Conservation (phyloP, 1,140 invertebrate genomes). For the Augochlora pura region DNA sequence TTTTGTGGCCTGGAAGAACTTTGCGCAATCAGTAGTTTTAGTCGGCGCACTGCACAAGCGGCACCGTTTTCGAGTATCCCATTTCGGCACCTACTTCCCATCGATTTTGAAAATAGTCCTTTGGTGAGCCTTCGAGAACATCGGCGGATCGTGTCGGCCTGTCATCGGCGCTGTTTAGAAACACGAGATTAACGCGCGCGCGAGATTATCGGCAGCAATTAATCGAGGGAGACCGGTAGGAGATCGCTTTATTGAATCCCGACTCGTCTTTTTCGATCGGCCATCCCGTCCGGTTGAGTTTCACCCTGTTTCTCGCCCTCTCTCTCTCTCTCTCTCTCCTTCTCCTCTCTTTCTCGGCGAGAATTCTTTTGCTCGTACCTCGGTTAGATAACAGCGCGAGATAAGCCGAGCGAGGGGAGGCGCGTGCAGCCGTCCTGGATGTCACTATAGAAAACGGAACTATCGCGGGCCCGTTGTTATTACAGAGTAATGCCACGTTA, state of each 20-base stretch:
- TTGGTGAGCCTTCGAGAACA: too few relatives aligned
- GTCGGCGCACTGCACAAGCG: too few relatives aligned
- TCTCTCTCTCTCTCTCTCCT: too few relatives aligned
- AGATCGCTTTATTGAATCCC: constrained; percentile 42
- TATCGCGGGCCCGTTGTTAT: constrained; percentile 11
- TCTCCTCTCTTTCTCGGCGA: too few relatives aligned
- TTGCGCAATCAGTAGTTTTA: too few relatives aligned
- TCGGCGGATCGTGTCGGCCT: too few relatives aligned
- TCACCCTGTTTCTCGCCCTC: background rate
- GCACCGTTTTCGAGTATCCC: too few relatives aligned
- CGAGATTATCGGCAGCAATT: constrained; percentile 36
- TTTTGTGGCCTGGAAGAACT: too few relatives aligned
- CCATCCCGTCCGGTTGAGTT: background rate
- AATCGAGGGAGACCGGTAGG: constrained; percentile 19
- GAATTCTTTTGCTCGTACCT: background rate
- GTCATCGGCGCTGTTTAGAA: constrained; percentile 20
- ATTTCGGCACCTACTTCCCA: too few relatives aligned
- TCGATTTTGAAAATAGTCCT: too few relatives aligned
- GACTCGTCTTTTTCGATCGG: background rate
- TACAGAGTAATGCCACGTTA: constrained; percentile 2
- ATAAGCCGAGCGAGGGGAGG: background rate
- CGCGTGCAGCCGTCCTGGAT: background rate
- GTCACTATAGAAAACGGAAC: background rate
- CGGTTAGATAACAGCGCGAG: background rate
- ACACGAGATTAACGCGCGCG: constrained; percentile 10